phyloP scores from a whole-genome alignment of 2,113 vertebrate species.

The Campylomormyrus tamandua region DNA sequence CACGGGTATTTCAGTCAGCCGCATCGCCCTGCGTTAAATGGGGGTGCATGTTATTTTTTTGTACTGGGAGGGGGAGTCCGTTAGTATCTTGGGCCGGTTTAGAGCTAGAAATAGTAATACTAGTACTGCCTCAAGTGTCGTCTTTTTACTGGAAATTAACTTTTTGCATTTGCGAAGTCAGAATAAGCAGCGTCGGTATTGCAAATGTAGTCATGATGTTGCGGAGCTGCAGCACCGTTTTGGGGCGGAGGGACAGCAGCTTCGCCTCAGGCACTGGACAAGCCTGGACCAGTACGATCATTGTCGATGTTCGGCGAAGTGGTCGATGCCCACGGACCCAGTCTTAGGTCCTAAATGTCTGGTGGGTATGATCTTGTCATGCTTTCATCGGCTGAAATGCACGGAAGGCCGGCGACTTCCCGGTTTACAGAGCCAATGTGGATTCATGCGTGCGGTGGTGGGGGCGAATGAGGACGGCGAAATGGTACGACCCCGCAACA shows the following conservation, averaged over 20 bases:
- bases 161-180: not conserved
- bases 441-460: not conserved
- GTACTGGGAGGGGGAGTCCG: not conserved
- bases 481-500: not conserved
- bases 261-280: not conserved
- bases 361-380: not conserved
- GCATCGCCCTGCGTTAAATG: not conserved
- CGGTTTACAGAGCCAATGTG: not conserved
- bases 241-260: not conserved
- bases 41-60: not conserved
- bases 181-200: not conserved
- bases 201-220: not conserved
- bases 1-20: not conserved
- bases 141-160: not conserved
- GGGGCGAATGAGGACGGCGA: not conserved
- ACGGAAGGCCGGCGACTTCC: not conserved
- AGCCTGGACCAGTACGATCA: not conserved
- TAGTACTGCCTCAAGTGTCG: not conserved
- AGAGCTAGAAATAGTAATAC: not conserved
- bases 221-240: not conserved
- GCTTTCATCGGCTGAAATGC: not conserved
- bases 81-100: not conserved
- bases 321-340: not conserved
- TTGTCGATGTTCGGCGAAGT: not conserved
- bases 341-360: not conserved